Percentiles rank a stretch among this genome's conserved stretches.
phyloP scores from a whole-genome alignment of 2,797 vertebrate genomes.

The Potorous gilbertii region DNA sequence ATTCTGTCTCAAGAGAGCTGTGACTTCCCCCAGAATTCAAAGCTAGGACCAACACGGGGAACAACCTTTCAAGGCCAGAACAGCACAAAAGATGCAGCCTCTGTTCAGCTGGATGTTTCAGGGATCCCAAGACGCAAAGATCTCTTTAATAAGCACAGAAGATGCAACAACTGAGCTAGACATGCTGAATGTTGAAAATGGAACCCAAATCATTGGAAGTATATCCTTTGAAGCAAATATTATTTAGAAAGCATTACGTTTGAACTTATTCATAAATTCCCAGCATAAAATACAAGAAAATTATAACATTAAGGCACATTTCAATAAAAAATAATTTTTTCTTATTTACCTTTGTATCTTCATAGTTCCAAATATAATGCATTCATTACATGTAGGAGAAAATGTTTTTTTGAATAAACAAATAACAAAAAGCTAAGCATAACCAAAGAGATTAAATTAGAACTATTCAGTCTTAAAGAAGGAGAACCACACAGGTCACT shows the following conservation, averaged over 20 bases:
- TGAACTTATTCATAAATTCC: background rate
- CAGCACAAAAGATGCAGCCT: constrained; percentile 28
- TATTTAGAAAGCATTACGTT: background rate
- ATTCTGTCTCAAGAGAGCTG: constrained; percentile 32
- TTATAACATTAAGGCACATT: background rate
- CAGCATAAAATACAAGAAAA: background rate
- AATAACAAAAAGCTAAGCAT: background rate
- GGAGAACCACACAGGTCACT: constrained; percentile 8
- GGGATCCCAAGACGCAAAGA: constrained; percentile 16
- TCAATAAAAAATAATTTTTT: background rate
- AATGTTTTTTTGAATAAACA: background rate
- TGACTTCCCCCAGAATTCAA: constrained; percentile 20
- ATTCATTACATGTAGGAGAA: background rate
- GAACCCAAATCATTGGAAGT: background rate
- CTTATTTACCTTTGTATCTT: background rate
- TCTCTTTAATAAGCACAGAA: constrained; percentile 46
- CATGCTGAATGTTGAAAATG: constrained; percentile 15
- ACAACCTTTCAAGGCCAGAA: background rate
- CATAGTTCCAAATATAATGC: background rate
- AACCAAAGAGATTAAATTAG: constrained; percentile 48
- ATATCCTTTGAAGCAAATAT: background rate
- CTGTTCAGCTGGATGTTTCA: constrained; percentile 11
- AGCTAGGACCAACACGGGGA: background rate
- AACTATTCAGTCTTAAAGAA: constrained; percentile 37
- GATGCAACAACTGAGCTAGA: constrained; percentile 21